Percentiles rank a stretch among this genome's conserved stretches.
phyloP scores from a whole-genome alignment of 2,888 invertebrate species.

The Plebejus melissa region DNA sequence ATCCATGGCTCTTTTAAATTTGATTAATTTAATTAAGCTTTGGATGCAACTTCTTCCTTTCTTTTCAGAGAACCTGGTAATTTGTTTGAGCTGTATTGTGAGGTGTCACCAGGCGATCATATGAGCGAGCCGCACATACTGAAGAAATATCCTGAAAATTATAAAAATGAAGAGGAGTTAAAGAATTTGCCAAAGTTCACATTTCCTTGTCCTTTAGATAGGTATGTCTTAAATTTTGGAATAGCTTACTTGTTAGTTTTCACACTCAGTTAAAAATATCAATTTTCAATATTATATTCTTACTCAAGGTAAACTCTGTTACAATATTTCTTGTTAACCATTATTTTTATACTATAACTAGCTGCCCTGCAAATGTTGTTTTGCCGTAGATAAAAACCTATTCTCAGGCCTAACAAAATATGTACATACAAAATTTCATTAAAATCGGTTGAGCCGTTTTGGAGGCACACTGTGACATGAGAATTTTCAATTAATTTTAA shows the following conservation, averaged over 20 bases:
- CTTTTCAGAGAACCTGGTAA: slow-evolving; percentile 86
- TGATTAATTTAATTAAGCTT: neutral
- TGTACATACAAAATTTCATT: no score
- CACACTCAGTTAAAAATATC: no score
- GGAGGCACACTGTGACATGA: no score
- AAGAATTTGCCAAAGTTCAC: slow-evolving; percentile 94
- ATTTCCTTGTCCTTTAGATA: slow-evolving; percentile 82
- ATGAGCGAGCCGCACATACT: slow-evolving; percentile 83
- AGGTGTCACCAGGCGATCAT: slow-evolving; percentile 84
- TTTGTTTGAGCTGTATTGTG: slow-evolving; percentile 90
- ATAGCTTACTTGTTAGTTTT: neutral
- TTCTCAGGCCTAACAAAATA: no score
- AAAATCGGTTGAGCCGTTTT: no score
- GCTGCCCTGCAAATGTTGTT: no score
- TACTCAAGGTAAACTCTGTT: no score
- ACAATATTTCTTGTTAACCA: neutral
- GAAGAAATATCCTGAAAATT: slow-evolving; percentile 91
- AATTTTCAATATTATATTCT: no score
- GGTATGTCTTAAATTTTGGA: slow-evolving; percentile 48
- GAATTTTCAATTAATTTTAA: no score
- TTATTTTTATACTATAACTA: neutral
- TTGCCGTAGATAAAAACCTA: no score
- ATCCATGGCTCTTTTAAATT: slow-evolving; percentile 30
- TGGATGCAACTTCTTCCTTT: neutral
- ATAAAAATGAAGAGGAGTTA: slow-evolving; percentile 90